Base-by-base conservation (phyloP, 1,140 invertebrate species). In the Heterodera schachtii region DNA sequence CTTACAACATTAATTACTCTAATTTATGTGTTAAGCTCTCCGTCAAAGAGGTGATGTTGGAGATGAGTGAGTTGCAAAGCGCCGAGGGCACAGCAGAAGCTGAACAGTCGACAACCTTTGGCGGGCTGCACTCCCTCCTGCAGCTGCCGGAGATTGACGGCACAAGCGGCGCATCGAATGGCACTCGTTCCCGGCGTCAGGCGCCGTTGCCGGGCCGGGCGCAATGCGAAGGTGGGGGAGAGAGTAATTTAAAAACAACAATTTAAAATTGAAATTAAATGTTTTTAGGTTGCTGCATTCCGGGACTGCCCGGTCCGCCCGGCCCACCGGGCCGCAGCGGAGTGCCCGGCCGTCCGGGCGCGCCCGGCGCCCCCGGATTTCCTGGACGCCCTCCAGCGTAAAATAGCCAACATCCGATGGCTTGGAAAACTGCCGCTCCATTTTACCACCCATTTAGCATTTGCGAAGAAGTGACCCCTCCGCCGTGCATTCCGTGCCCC, bases 401-500 rank as follows among this genome's bases (percentile, higher is more conserved):
- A 60, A 60, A 16, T 60, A 4, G 11, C 57, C 47, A n/a, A n/a
- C n/a, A n/a, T n/a, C n/a, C n/a, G n/a, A n/a, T n/a, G n/a, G n/a
- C n/a, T n/a, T n/a, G n/a, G n/a, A n/a, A n/a, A n/a, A n/a, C n/a
- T n/a, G n/a, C n/a, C n/a, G n/a, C n/a, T n/a, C n/a, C n/a, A n/a
- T n/a, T n/a, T n/a, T n/a, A n/a, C n/a, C n/a, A n/a, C n/a, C n/a
- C n/a, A n/a, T 60, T 60, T 60, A 60, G 57, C 31, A 75, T 89
- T 57, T 89, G 88, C 60, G 89, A 89, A 82, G 89, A 89, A 79
- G 80, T 89, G 41, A 90, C 88, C 57, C 85, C 86, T 71, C 88
- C 88, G 4, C 88, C 88, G 75, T 89, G 88, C 85, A 86, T 78
- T 41, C 83, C 88, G 13, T 89, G 88, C 67, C 87, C 89, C 46